phyloP scores from a whole-genome alignment of 2,113 vertebrate genomes.

The Crotophaga sulcirostris region DNA sequence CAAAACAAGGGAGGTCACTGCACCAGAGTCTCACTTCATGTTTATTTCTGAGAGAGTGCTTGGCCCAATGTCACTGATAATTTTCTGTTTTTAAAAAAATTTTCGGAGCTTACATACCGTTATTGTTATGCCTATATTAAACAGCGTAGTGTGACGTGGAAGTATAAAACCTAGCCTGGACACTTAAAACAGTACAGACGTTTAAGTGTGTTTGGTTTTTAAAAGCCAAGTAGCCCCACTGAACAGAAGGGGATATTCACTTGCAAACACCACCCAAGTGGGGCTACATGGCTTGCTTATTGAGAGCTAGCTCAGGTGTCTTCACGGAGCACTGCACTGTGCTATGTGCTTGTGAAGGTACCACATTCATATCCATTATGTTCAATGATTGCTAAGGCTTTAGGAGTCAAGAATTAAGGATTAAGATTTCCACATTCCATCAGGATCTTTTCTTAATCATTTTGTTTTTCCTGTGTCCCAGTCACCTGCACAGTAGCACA shows the following conservation, averaged over 20 bases:
- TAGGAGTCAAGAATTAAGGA: not conserved
- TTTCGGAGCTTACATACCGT: not conserved
- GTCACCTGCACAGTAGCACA: not conserved
- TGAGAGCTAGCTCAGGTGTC: not conserved
- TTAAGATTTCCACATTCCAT: not conserved
- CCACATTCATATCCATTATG: not conserved
- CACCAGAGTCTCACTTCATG: not conserved
- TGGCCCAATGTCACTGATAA: not conserved
- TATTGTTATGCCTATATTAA: not conserved
- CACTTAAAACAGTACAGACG: not conserved
- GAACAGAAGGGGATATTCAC: not conserved
- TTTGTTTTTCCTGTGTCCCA: not conserved
- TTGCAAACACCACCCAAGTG: not conserved
- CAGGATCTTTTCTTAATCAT: not conserved
- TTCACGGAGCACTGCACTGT: not conserved
- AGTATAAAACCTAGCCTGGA: not conserved
- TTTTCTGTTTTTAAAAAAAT: not conserved
- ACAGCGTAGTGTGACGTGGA: not conserved
- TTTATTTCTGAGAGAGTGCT: not conserved
- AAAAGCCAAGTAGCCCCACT: not conserved
- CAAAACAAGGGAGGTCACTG: not conserved
- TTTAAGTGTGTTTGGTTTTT: not conserved
- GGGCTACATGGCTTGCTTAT: rapidly evolving
- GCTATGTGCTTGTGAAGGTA: rapidly evolving
- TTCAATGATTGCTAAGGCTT: not conserved